phyloP scores from a whole-genome alignment of 2,888 invertebrate species.

The Eremobia ochroleuca region DNA sequence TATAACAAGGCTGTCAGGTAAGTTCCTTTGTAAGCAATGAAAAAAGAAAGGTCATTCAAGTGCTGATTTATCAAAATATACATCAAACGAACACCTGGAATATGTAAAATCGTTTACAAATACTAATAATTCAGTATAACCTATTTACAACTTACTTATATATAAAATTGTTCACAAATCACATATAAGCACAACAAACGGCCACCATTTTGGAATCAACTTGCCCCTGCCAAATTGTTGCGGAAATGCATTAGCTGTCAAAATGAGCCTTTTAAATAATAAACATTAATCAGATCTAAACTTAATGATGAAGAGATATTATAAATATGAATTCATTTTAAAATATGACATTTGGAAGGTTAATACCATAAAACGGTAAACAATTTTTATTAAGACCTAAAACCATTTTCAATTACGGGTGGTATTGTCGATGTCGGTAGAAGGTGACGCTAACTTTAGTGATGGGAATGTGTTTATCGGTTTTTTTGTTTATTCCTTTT shows the following conservation, averaged over 20 bases:
- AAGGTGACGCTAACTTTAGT: conserved; percentile 73
- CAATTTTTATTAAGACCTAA: neutral
- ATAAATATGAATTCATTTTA: conserved; percentile 2
- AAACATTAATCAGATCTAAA: neutral
- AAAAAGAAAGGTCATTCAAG: conserved; percentile 67
- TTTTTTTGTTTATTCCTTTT: conserved; percentile 12
- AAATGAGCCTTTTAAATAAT: conserved; percentile 38
- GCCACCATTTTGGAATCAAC: conserved; percentile 90
- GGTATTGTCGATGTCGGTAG: conserved; percentile 78
- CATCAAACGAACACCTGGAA: neutral
- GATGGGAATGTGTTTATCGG: conserved; percentile 52
- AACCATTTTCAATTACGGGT: conserved; percentile 23
- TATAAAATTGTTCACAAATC: conserved; percentile 77
- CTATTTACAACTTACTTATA: conserved; percentile 71
- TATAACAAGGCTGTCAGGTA: conserved; percentile 65
- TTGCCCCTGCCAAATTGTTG: conserved; percentile 76
- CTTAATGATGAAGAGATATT: accelerated
- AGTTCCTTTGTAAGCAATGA: conserved; percentile 79
- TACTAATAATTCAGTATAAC: conserved; percentile 16
- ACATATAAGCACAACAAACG: conserved; percentile 90
- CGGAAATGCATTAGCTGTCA: conserved; percentile 76
- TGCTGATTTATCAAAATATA: conserved; percentile 22
- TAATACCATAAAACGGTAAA: neutral
- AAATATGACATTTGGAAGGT: accelerated
- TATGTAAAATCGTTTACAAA: neutral